These are phyloP conservation scores for Myiagra hebetior DNA, from an alignment of 2,113 vertebrate species.

Conservation along the genomic window DNA sequence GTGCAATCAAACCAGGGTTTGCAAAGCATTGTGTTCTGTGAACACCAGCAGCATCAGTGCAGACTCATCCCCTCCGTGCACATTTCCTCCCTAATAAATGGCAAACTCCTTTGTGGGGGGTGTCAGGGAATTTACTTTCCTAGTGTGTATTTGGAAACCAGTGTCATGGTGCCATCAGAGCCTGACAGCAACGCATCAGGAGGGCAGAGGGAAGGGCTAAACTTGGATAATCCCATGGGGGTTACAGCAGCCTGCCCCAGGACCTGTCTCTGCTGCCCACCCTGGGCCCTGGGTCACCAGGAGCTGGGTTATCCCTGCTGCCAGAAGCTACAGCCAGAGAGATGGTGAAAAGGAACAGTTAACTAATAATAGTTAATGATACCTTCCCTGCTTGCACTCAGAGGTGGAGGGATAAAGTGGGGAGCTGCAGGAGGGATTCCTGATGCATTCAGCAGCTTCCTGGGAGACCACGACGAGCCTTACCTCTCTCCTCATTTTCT, in stretches of 20 bases:
- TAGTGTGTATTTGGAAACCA: background rate
- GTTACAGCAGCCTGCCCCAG: background rate
- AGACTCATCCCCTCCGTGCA: background rate
- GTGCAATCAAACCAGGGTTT: background rate
- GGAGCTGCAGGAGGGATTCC: background rate
- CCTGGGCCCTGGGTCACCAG: background rate
- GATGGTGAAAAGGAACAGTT: background rate
- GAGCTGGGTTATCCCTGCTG: background rate
- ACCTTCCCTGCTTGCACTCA: background rate
- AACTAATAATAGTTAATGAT: background rate
- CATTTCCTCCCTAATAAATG: background rate
- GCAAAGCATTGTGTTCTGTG: background rate
- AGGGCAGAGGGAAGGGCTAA: background rate
- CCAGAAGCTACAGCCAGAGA: background rate
- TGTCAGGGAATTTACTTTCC: background rate
- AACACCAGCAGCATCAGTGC: background rate
- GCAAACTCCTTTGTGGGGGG: background rate
- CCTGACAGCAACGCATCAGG: rapidly evolving
- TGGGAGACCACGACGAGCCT: background rate
- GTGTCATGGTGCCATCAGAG: background rate
- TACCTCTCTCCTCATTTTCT: background rate
- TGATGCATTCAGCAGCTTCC: background rate
- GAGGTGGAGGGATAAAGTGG: background rate
- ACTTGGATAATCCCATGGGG: background rate
- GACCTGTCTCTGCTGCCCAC: background rate